Conservation (phyloP, 2,113 vertebrate species). For the Daboia siamensis region DNA sequence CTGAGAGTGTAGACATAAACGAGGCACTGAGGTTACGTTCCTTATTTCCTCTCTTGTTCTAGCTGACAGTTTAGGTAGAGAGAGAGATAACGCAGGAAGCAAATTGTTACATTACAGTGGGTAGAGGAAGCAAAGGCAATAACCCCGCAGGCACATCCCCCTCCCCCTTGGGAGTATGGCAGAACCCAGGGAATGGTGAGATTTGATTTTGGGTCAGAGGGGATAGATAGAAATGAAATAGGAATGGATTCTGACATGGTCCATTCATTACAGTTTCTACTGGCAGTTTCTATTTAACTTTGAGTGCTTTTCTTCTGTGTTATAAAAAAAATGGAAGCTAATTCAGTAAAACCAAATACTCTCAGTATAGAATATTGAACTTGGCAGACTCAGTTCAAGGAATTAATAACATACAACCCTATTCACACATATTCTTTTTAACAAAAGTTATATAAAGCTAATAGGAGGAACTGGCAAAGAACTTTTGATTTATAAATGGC, state of each 20-base stretch:
- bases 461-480: slow-evolving; percentile 41
- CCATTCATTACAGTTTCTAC: slow-evolving; percentile 21
- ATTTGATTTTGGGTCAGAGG: no score
- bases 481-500: slow-evolving; percentile 38
- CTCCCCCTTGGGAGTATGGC: no score
- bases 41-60: no score
- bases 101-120: no score
- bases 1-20: no score
- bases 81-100: no score
- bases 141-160: no score
- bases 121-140: no score
- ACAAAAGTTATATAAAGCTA: slow-evolving; percentile 53
- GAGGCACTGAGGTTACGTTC: no score
- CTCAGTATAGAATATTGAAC: slow-evolving; percentile 46
- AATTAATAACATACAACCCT: slow-evolving; percentile 53
- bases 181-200: no score
- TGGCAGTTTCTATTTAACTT: slow-evolving; percentile 38
- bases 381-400: slow-evolving; percentile 46
- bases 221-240: no score
- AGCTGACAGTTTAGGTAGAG: no score
- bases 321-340: slow-evolving; percentile 45
- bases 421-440: slow-evolving; percentile 8
- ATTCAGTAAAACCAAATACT: slow-evolving; percentile 40
- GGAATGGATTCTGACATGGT: not conserved
- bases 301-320: slow-evolving; percentile 20